A percentile compares a stretch with the other conserved stretches of the same genome.
Evolutionary conservation across 2,888 invertebrate genomes (phyloP).

Genomic region (Mythimna pallens): DNA sequence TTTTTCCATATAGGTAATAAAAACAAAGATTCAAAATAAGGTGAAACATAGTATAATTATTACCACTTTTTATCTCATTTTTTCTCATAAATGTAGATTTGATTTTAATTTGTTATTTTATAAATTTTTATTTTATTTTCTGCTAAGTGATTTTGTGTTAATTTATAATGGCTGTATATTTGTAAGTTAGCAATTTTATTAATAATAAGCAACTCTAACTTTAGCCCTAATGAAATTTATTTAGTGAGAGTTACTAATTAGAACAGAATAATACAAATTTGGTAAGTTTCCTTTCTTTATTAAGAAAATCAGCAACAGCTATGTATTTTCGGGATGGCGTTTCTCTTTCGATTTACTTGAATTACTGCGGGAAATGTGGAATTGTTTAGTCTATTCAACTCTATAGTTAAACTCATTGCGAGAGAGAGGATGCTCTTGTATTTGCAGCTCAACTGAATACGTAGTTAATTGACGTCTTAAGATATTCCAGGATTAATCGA

Average conservation of each 20-base stretch:
- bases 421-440: neutral
- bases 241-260: too few relatives aligned
- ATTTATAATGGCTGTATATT: too few relatives aligned
- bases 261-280: too few relatives aligned
- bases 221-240: too few relatives aligned
- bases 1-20: neutral
- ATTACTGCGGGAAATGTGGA: neutral
- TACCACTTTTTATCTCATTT: too few relatives aligned
- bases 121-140: too few relatives aligned
- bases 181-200: too few relatives aligned
- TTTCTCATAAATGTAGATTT: too few relatives aligned
- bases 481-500: slow-evolving; percentile 21
- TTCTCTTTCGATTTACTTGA: neutral
- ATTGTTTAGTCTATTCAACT: slow-evolving; percentile 10
- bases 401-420: neutral
- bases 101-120: too few relatives aligned
- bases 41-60: neutral
- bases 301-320: neutral
- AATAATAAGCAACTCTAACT: too few relatives aligned
- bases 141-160: too few relatives aligned
- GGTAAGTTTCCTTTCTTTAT: neutral
- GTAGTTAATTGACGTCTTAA: slow-evolving; percentile 29
- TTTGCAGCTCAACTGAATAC: slow-evolving; percentile 20
- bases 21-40: neutral
- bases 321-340: neutral